Conservation (phyloP, 2,113 vertebrate species). For the Eublepharis macularius region DNA sequence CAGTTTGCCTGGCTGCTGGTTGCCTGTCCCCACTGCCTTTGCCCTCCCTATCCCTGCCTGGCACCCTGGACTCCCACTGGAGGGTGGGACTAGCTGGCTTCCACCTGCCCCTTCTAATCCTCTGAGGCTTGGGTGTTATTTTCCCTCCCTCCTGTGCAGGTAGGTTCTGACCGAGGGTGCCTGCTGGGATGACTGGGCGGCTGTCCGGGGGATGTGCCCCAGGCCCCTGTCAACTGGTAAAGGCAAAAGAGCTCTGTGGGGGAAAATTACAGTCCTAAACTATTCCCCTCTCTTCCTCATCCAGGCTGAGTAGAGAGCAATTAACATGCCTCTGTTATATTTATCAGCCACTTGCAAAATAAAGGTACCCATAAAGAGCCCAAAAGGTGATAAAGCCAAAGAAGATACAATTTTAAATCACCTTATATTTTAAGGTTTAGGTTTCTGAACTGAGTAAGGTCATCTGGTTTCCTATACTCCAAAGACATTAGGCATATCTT, state of each 20-base stretch:
- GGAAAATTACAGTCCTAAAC: neutral
- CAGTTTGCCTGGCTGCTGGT: no score
- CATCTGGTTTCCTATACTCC: neutral
- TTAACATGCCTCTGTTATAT: neutral
- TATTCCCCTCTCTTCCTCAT: rapidly evolving
- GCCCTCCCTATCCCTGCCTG: no score
- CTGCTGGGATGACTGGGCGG: no score
- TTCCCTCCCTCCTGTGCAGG: no score
- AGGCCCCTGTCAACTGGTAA: neutral
- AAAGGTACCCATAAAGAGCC: neutral
- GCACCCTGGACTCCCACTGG: no score
- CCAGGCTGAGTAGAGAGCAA: rapidly evolving
- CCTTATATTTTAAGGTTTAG: neutral
- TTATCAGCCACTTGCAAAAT: no score
- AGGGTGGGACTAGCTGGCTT: no score
- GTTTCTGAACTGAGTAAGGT: neutral
- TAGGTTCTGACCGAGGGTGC: no score
- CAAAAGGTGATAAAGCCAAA: neutral
- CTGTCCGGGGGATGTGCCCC: no score
- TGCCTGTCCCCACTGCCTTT: no score
- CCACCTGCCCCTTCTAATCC: no score
- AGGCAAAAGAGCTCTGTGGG: conserved; percentile 16
- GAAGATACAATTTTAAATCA: neutral
- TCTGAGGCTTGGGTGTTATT: no score
- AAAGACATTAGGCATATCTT: neutral